Evolutionary conservation across 2,888 invertebrate species (phyloP), one percentile per base, ranked within the genome.

Genomic region (Cheilosia grossa): DNA sequence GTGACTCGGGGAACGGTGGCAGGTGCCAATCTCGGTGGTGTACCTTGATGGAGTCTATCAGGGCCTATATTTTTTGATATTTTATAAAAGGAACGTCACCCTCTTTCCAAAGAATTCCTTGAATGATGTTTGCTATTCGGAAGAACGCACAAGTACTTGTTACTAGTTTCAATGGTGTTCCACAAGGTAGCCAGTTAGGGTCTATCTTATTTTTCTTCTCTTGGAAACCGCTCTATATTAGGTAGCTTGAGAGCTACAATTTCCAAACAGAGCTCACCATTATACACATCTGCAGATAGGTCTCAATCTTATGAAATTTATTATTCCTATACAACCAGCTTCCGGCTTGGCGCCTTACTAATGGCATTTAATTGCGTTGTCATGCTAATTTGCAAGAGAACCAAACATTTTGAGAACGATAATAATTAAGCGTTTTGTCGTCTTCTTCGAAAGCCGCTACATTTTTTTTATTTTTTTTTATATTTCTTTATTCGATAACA

Each of bases 361-460:
- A 4, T 40, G 24, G 42, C 40, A 17, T 53, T 66, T 66, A 27
- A 66, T 53, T 53, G 40, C 66, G 53, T 24, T 40, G 6, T 40
- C 27, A 13, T 53, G 66, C 3, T 37, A 64, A 64, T 64, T 64
- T 30, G n/a, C 13, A 5, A 15, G 24, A 27, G 9, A 51, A 51
- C 13, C 1, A 21, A 51, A 15, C 15, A 5, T 51, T 15, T 49
- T 9, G 10, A 1, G 21, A 13, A 17, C 44, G 21, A 21, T 49
- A 4, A 27, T 24, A 13, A 47, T 17, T 47, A 17, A 17, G 19
- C 13, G 24, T 24, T 61, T 33, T 19, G 47, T 54, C 42, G 42
- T 42, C 24, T 27, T 66, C 27, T 24, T 40, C 24, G 13, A 27
- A 51, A 37, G 24, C 19, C 64, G 64, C 49, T 49, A 58, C 13